These are phyloP conservation scores for Plusia festucae DNA, from an alignment of 2,888 invertebrate genomes.

Conservation along the genomic window DNA sequence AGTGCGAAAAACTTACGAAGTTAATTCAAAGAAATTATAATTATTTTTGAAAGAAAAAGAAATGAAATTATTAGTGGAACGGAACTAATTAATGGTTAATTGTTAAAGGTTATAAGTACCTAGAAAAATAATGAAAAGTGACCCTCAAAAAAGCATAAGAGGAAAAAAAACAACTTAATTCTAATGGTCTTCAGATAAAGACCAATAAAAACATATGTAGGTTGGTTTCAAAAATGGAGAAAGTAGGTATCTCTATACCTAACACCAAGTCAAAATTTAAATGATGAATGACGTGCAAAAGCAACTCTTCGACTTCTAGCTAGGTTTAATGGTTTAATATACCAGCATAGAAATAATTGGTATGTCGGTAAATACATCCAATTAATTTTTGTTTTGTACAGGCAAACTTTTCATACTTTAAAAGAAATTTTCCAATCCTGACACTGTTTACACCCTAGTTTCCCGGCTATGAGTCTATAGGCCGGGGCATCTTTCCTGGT, in stretches of 20 bases:
- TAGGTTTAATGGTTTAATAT: not conserved
- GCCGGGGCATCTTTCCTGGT: no score
- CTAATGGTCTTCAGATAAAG: constrained; percentile 3
- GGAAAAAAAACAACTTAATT: constrained; percentile 11
- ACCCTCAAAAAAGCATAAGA: constrained; percentile 10
- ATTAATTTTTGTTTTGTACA: no score
- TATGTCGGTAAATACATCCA: not conserved
- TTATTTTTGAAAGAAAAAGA: no score
- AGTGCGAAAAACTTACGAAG: no score
- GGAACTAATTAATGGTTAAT: no score
- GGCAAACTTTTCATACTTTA: no score
- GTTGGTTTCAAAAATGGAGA: constrained; percentile 25
- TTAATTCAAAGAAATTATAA: no score
- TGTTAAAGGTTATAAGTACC: no score
- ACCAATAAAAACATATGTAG: constrained; percentile 27
- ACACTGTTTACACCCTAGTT: no score
- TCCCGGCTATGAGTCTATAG: no score
- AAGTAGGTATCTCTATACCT: constrained; percentile 16
- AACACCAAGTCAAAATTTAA: constrained; percentile 26
- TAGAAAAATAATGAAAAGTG: constrained; percentile 18
- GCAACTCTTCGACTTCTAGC: constrained; percentile 11
- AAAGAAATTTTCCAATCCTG: no score
- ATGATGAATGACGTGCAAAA: constrained; percentile 31
- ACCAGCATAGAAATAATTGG: not conserved
- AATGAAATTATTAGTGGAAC: no score